These are phyloP conservation scores for Rhinichthys klamathensis DNA, from an alignment of 2,113 vertebrate genomes.

Conservation along the genomic window DNA sequence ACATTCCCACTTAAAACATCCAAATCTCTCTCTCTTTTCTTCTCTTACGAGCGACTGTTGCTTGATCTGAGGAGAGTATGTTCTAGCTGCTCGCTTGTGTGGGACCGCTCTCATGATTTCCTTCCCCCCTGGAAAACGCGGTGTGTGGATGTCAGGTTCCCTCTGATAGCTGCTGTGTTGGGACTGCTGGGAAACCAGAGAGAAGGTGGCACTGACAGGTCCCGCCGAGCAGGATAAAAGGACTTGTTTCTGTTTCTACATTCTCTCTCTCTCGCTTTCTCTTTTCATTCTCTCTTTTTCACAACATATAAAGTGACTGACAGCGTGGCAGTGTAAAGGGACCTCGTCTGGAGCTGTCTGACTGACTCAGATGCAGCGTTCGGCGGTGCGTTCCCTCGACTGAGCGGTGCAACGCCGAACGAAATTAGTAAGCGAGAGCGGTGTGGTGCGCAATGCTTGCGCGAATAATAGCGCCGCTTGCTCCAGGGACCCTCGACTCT, in stretches of 20 bases:
- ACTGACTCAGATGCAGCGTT: constrained; percentile 42
- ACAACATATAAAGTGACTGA: constrained; percentile 57
- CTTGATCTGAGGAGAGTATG: constrained; percentile 47
- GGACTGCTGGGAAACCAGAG: constrained; percentile 57
- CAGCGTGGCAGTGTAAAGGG: constrained; percentile 57
- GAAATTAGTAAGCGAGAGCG: constrained; percentile 55
- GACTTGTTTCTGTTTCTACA: constrained; percentile 43
- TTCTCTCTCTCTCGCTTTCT: constrained; percentile 24
- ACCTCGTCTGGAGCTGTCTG: constrained; percentile 53
- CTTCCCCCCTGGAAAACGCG: constrained; percentile 46
- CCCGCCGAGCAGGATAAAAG: constrained; percentile 63
- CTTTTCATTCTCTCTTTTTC: constrained; percentile 38
- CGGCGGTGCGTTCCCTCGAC: constrained; percentile 44
- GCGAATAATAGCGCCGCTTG: constrained; percentile 55
- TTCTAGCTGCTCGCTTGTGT: constrained; percentile 48
- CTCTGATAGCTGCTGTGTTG: constrained; percentile 60
- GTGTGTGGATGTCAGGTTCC: constrained; percentile 56
- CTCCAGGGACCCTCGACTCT: constrained; percentile 49
- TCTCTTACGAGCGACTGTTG: constrained; percentile 35
- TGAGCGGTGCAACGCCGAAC: constrained; percentile 30
- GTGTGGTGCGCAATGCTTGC: constrained; percentile 39
- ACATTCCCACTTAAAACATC: constrained; percentile 51
- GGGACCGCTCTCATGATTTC: constrained; percentile 50
- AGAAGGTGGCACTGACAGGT: constrained; percentile 63
- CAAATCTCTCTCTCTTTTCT: constrained; percentile 47